Percentiles rank a stretch among this genome's conserved stretches.
Evolutionary conservation across 2,888 invertebrate species (phyloP).

Genomic region (Synergus laeviventris): DNA sequence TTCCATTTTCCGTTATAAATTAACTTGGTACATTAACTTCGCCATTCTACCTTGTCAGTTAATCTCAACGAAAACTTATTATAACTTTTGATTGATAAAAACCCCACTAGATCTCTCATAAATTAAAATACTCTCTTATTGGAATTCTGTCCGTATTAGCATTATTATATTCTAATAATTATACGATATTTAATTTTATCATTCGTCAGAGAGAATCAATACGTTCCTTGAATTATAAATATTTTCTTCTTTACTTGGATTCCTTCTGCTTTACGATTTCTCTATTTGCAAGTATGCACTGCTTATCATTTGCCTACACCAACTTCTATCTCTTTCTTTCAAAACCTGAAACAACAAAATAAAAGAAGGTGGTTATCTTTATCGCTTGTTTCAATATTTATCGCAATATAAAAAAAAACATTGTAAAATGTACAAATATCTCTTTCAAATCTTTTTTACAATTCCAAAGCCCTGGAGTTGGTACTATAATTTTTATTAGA

Average conservation of each 20-base stretch:
- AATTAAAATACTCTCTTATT: no score
- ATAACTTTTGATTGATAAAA: background rate
- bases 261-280: background rate
- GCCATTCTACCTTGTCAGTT: slow-evolving; percentile 12
- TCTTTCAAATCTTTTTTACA: background rate
- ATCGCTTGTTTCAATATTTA: slow-evolving; percentile 4
- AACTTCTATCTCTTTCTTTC: background rate
- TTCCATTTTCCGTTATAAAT: background rate
- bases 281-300: background rate
- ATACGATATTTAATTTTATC: no score
- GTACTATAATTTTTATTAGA: background rate
- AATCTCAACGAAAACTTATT: slow-evolving; percentile 11
- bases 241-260: no score
- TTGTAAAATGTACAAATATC: background rate
- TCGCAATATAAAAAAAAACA: background rate
- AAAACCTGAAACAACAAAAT: background rate
- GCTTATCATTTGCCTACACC: background rate
- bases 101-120: background rate
- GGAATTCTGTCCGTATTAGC: no score
- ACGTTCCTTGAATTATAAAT: no score
- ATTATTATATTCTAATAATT: no score
- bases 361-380: background rate
- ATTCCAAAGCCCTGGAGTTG: background rate
- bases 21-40: slow-evolving; percentile 21
- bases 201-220: no score